These are phyloP conservation scores for Ctena decussata DNA, from an alignment of 2,888 invertebrate species.

Conservation along the genomic window DNA sequence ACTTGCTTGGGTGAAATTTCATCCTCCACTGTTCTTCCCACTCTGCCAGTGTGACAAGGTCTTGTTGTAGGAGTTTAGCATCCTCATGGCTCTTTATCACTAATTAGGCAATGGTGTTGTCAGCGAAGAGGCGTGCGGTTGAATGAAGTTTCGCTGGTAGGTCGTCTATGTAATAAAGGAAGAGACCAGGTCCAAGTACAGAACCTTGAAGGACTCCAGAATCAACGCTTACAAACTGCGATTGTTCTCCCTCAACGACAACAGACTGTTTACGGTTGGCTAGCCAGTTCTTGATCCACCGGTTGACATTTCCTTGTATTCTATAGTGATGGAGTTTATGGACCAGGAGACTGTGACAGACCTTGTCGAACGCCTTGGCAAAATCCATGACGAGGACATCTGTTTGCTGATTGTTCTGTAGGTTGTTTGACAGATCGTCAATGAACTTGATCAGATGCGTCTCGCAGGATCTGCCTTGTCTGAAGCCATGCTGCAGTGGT, in stretches of 20 bases:
- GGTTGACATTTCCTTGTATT: too few relatives aligned
- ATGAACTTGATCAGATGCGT: background rate
- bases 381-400: background rate
- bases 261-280: background rate
- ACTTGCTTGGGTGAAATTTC: constrained; percentile 51
- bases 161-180: constrained; percentile 16
- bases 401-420: background rate
- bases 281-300: background rate
- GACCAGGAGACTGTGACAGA: background rate
- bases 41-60: constrained; percentile 31
- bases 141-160: background rate
- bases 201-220: background rate
- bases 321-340: background rate
- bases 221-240: background rate
- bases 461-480: background rate
- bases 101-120: constrained; percentile 30
- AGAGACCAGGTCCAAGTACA: background rate
- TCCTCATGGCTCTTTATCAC: constrained; percentile 21
- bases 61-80: constrained; percentile 23
- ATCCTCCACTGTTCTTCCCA: constrained; percentile 52
- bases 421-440: background rate
- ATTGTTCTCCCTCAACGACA: background rate
- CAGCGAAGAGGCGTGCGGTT: background rate
- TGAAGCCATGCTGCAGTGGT: background rate
- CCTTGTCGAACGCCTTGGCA: background rate